Evolutionary conservation across 92 coral and sea anemone species (phyloP), one percentile per base, ranked within the genome.

Genomic region (Scolanthus callimorphus): DNA sequence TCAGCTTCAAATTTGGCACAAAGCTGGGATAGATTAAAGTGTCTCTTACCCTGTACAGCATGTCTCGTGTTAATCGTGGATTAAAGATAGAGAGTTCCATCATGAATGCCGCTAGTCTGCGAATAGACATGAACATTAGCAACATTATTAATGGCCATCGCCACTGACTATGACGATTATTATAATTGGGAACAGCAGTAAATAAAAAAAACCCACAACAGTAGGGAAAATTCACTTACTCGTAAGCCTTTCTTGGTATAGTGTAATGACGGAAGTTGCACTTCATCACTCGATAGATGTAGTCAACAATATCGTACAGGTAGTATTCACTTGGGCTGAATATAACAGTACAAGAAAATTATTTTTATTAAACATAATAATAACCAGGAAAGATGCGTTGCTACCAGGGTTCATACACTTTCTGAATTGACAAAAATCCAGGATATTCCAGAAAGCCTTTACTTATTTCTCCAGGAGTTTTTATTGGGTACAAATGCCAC

Each of bases 1-100:
- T n/a, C n/a, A n/a, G n/a, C n/a, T n/a, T n/a, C n/a, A n/a, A n/a
- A n/a, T n/a, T n/a, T n/a, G n/a, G n/a, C n/a, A n/a, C n/a, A n/a
- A n/a, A n/a, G n/a, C n/a, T n/a, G n/a, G n/a, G n/a, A n/a, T n/a
- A n/a, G n/a, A n/a, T n/a, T n/a, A n/a, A n/a, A n/a, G n/a, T 20
- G 8, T 46, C 8, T 46, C 94, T 72, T 72, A 92, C 98, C 86
- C 98, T 92, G 55, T 60, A 77, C 39, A 92, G 72, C 60, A 84
- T 88, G 58, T 92, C 98, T 63, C 98, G 65, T 17, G 98, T 88
- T 23, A 92, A 84, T 20, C 96, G 88, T 31, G 96, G 98, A 41
- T 71, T 82, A 60, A 90, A 92, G 24, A 92, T 76, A 39, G 89
- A 79, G 79, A 76, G 60, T 51, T 92, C 98, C 73, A 83, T 39